phyloP scores from a whole-genome alignment of 2,113 vertebrate genomes.

The Cyprinus carpio region DNA sequence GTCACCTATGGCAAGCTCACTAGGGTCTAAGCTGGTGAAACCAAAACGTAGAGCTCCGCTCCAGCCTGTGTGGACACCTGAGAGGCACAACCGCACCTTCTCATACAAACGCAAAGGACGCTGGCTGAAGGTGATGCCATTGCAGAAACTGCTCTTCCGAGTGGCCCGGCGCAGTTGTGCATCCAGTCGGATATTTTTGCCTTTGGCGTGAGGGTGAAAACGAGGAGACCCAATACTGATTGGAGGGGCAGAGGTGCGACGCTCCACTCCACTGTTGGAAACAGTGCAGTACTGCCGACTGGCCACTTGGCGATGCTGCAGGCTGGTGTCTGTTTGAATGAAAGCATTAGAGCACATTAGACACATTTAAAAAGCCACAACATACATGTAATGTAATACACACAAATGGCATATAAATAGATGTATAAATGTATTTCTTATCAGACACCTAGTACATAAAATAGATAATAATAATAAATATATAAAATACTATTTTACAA shows the following conservation, averaged over 20 bases:
- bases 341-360: conserved; percentile 27
- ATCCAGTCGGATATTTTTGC: conserved; percentile 94
- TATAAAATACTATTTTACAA: neutral
- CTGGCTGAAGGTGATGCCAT: conserved; percentile 95
- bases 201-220: conserved; percentile 95
- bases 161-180: conserved; percentile 89
- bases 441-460: neutral
- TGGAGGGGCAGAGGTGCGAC: conserved; percentile 73
- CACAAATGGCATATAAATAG: neutral
- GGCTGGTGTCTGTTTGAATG: conserved; percentile 79
- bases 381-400: neutral
- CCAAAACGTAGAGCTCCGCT: conserved; percentile 96
- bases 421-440: neutral
- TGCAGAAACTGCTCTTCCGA: conserved; percentile 96
- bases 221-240: conserved; percentile 83
- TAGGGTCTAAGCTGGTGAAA: conserved; percentile 93
- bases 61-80: conserved; percentile 92
- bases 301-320: conserved; percentile 83
- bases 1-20: conserved; percentile 85
- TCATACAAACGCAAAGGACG: conserved; percentile 93
- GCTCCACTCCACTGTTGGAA: conserved; percentile 82
- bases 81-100: conserved; percentile 91
- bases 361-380: neutral
- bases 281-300: conserved; percentile 86
- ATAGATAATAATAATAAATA: too few species aligned